Evolutionary conservation across 1,140 invertebrate genomes (phyloP).

Genomic region (Megalonaias nervosa): DNA sequence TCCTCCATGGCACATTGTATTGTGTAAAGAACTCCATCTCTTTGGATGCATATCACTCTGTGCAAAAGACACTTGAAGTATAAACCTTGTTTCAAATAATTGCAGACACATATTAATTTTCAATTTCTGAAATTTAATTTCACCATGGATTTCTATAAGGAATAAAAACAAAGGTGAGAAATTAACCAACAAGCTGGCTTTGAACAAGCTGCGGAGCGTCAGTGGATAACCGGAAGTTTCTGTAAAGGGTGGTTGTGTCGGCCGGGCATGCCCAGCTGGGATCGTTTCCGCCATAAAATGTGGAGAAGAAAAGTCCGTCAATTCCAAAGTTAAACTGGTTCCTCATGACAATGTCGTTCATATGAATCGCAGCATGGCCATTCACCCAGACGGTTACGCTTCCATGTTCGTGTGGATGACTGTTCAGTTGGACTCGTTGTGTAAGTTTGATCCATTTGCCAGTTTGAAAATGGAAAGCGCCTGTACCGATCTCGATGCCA

Average conservation of each 20-base stretch:
- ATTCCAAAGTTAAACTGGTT: slow-evolving; percentile 36
- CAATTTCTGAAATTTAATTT: too few species aligned
- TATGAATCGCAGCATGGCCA: slow-evolving; percentile 10
- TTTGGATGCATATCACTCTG: too few species aligned
- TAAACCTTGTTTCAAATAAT: too few species aligned
- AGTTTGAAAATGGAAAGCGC: slow-evolving; percentile 36
- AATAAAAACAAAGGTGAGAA: too few species aligned
- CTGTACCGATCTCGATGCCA: slow-evolving; percentile 25
- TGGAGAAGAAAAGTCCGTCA: slow-evolving; percentile 58
- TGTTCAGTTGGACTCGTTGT: slow-evolving; percentile 47
- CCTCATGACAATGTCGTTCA: slow-evolving; percentile 28
- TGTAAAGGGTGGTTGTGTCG: slow-evolving; percentile 49
- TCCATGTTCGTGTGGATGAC: slow-evolving; percentile 26
- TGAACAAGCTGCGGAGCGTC: not conserved
- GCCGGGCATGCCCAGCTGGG: slow-evolving; percentile 40
- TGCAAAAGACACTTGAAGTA: too few species aligned
- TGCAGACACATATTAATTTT: too few species aligned
- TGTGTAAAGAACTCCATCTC: too few species aligned
- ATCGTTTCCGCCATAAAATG: slow-evolving; percentile 56
- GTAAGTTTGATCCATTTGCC: slow-evolving; percentile 40
- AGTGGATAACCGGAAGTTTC: slow-evolving; percentile 35
- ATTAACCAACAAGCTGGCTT: slow-evolving; percentile 12
- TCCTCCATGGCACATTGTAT: too few species aligned
- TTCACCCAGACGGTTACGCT: slow-evolving; percentile 44
- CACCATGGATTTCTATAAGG: too few species aligned